A percentile compares a stretch with the other conserved stretches of the same genome.
Conservation (phyloP, 2,888 invertebrate species). For the Diarsia rubi region DNA sequence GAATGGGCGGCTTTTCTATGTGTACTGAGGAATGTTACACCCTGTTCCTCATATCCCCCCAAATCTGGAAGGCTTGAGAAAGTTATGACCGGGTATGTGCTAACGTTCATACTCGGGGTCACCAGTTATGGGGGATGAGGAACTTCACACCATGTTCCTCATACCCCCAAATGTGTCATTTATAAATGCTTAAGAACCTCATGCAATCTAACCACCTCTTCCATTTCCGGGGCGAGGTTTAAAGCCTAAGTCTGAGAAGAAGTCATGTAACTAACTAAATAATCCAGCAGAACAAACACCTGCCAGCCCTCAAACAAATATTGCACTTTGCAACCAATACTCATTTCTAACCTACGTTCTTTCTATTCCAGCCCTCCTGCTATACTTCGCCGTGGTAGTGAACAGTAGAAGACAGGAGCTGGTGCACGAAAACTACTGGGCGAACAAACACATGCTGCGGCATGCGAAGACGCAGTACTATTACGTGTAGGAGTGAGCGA, state of each 20-base stretch:
- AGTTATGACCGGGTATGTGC: too few relatives aligned
- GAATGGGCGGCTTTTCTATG: too few relatives aligned
- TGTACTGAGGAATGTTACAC: too few relatives aligned
- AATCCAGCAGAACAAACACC: background rate
- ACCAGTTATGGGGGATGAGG: too few relatives aligned
- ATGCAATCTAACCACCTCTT: background rate
- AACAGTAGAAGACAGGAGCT: constrained; percentile 80
- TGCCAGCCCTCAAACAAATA: background rate
- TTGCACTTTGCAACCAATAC: background rate
- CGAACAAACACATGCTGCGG: constrained; percentile 71
- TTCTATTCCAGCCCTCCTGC: constrained; percentile 72
- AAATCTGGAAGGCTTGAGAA: too few relatives aligned
- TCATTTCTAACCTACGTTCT: background rate
- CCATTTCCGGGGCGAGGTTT: background rate
- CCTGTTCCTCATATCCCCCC: too few relatives aligned
- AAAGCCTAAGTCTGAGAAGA: background rate
- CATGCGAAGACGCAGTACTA: constrained; percentile 69
- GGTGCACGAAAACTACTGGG: constrained; percentile 71
- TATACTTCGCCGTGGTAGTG: constrained; percentile 80
- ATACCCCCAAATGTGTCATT: too few relatives aligned
- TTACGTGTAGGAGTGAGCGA: constrained; percentile 61
- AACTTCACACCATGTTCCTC: too few relatives aligned
- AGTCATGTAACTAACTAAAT: background rate
- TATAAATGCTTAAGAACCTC: background rate
- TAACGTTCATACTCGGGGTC: too few relatives aligned